Evolutionary conservation across 2,113 vertebrate genomes (phyloP).

Genomic region (Apaloderma vittatum): DNA sequence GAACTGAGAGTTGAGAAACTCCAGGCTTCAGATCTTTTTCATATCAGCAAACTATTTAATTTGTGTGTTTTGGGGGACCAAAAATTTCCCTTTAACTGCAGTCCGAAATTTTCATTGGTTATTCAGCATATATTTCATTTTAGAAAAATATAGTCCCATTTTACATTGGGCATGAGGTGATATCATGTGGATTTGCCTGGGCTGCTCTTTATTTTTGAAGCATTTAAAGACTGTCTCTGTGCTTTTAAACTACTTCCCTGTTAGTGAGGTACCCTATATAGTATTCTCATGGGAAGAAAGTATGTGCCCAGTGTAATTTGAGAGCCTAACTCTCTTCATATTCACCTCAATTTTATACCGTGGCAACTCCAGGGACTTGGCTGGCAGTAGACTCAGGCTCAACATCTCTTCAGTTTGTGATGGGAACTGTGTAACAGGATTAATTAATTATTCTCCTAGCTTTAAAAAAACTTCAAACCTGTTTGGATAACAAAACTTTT

Average conservation of each 20-base stretch:
- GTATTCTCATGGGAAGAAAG: neutral
- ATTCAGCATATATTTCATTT: neutral
- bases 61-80: neutral
- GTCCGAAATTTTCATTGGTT: neutral
- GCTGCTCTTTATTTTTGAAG: neutral
- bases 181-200: neutral
- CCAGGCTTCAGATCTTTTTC: neutral
- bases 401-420: neutral
- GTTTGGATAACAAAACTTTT: slow-evolving; percentile 10
- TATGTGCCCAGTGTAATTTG: neutral
- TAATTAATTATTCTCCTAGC: neutral
- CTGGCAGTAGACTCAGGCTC: neutral
- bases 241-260: neutral
- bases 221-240: neutral
- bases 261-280: neutral
- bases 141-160: neutral
- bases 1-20: neutral
- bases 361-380: neutral
- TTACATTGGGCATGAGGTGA: neutral
- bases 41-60: neutral
- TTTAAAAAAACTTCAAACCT: neutral
- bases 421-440: neutral
- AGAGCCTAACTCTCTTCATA: neutral
- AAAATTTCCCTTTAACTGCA: neutral
- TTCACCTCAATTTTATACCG: neutral